Conservation (phyloP, 64 coral and sea anemone species). For the Stichodactyla mertensii region DNA sequence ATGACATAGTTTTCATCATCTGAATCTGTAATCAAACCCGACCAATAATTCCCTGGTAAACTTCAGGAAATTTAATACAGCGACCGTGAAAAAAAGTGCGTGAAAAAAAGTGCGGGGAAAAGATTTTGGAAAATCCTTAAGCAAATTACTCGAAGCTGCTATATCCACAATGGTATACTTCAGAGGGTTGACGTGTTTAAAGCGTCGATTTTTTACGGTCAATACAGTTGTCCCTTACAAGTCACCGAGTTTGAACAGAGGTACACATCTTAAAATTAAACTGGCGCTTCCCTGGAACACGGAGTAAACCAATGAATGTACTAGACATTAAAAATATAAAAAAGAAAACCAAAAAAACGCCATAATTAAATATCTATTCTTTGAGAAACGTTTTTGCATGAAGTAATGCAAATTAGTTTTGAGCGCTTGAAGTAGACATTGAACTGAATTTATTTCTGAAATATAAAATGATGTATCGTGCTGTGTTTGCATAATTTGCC, state of each 20-base stretch:
- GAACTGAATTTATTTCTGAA: not conserved
- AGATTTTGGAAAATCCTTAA: not conserved
- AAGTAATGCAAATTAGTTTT: not conserved
- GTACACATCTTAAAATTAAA: not conserved
- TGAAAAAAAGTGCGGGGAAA: too few species aligned
- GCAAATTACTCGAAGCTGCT: not conserved
- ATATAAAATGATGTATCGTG: not conserved
- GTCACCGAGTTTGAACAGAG: not conserved
- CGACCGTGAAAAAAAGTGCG: too few species aligned
- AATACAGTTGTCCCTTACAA: conserved; percentile 6
- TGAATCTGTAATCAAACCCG: not conserved
- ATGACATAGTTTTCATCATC: not conserved
- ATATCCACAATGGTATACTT: not conserved
- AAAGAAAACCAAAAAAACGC: too few species aligned
- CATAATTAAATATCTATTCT: too few species aligned
- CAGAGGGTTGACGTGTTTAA: not conserved
- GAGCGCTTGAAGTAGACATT: not conserved
- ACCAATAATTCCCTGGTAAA: not conserved
- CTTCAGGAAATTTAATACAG: too few species aligned
- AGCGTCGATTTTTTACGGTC: not conserved
- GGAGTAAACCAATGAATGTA: too few species aligned
- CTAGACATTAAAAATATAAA: too few species aligned
- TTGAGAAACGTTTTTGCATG: too few species aligned
- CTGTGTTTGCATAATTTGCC: not conserved
- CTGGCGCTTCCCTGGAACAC: not conserved